A percentile compares a stretch with the other conserved stretches of the same genome.
Conservation (phyloP, 2,113 vertebrate species). For the Columbina picui region DNA sequence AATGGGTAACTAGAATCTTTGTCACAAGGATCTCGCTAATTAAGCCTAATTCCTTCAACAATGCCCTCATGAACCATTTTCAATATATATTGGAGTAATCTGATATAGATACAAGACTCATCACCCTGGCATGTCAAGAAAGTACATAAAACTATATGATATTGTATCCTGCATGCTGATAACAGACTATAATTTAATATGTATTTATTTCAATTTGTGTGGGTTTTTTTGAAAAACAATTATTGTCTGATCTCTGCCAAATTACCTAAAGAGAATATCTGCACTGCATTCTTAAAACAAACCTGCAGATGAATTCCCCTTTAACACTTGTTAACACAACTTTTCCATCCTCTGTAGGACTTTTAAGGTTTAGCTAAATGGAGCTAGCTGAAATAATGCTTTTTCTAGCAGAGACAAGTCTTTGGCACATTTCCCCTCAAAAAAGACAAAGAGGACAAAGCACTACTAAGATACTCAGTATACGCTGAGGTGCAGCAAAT, state of each 20-base stretch:
- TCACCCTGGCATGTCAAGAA: not conserved
- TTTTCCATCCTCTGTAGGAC: not conserved
- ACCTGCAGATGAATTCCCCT: not conserved
- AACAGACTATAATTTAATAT: not conserved
- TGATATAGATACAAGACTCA: not conserved
- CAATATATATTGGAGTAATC: not conserved
- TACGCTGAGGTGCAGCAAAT: not conserved
- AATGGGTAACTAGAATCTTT: not conserved
- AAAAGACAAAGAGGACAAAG: constrained; percentile 1
- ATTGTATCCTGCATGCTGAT: not conserved
- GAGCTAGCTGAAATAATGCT: not conserved
- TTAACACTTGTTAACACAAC: not conserved
- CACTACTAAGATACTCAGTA: not conserved
- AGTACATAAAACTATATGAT: not conserved
- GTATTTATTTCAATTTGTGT: not conserved
- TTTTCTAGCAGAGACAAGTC: not conserved
- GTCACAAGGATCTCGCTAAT: not conserved
- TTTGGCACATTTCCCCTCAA: not conserved
- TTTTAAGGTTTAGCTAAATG: not conserved
- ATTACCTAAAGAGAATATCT: not conserved
- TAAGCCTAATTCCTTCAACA: not conserved
- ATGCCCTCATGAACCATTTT: not conserved
- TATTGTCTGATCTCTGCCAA: not conserved
- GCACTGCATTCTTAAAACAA: not conserved
- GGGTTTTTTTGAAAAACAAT: not conserved